Conservation (phyloP, 2,113 vertebrate genomes). For the Mirza zaza region DNA sequence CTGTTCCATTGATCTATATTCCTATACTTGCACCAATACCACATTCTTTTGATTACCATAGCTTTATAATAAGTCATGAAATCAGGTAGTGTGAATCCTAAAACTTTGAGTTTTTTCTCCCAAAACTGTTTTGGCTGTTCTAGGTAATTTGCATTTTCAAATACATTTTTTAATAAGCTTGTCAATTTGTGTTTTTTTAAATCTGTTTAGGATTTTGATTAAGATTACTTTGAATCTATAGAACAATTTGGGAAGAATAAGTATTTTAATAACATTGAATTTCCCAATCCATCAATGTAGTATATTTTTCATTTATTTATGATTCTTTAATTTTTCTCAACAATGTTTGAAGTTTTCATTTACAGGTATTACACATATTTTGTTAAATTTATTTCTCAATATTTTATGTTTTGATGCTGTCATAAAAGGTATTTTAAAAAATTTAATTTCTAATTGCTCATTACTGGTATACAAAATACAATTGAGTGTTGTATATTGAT, state of each 20-base stretch:
- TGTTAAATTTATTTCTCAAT: not conserved
- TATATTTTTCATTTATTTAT: not conserved
- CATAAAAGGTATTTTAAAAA: not conserved
- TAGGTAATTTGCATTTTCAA: not conserved
- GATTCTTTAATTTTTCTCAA: not conserved
- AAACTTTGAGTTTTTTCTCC: not conserved
- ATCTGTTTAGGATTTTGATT: not conserved
- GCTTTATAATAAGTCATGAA: constrained; percentile 12
- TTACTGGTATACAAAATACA: not conserved
- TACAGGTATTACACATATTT: not conserved
- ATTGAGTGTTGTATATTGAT: not conserved
- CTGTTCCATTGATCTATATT: not conserved
- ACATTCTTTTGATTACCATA: not conserved
- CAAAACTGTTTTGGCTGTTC: not conserved
- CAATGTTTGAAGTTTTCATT: not conserved
- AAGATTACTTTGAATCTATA: constrained; percentile 6
- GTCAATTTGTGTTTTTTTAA: not conserved
- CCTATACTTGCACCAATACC: not conserved
- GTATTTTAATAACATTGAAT: not conserved
- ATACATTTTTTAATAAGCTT: not conserved
- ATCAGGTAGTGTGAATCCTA: not conserved
- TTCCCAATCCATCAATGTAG: not conserved
- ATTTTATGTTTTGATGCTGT: not conserved
- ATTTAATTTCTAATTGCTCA: not conserved
- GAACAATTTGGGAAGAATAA: not conserved